Percentiles rank a stretch among this genome's conserved stretches.
Evolutionary conservation across 1,140 invertebrate species (phyloP).

Genomic region (Protaetia brevitarsis): DNA sequence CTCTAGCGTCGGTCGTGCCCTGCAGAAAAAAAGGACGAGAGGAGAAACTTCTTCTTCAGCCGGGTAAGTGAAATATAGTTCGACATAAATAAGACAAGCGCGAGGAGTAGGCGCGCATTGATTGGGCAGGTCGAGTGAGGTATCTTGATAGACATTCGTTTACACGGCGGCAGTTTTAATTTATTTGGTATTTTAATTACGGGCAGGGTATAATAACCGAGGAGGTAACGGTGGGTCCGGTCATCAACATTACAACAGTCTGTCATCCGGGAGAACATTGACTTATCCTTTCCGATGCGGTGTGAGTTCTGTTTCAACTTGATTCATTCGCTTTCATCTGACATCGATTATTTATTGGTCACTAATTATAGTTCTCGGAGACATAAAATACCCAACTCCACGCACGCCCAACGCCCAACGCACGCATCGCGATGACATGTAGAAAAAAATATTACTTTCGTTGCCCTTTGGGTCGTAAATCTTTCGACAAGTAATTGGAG

Average conservation of each 20-base stretch:
- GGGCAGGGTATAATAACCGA: slow-evolving; percentile 29
- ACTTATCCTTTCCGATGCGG: slow-evolving; percentile 34
- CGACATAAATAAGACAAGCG: slow-evolving; percentile 19
- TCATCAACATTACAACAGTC: slow-evolving; percentile 32
- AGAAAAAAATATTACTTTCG: too few relatives aligned
- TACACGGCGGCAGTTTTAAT: slow-evolving; percentile 29
- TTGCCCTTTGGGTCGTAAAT: too few relatives aligned
- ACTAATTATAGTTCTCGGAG: slow-evolving; percentile 43
- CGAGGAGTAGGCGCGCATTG: slow-evolving; percentile 16
- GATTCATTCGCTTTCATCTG: slow-evolving; percentile 42
- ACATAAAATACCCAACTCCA: slow-evolving; percentile 40
- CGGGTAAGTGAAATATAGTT: slow-evolving; percentile 10
- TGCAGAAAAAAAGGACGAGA: background rate
- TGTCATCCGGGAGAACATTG: slow-evolving; percentile 33
- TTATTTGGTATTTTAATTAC: slow-evolving; percentile 36
- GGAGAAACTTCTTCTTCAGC: background rate
- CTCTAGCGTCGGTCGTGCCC: background rate
- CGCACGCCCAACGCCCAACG: slow-evolving; percentile 30
- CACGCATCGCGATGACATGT: too few relatives aligned
- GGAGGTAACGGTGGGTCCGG: slow-evolving; percentile 35
- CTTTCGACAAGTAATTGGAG: too few relatives aligned
- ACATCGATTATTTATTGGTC: slow-evolving; percentile 44
- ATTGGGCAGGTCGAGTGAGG: slow-evolving; percentile 23
- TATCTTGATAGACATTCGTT: slow-evolving; percentile 27
- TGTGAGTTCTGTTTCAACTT: slow-evolving; percentile 37